These are phyloP conservation scores for Teinopalpus imperialis DNA, from an alignment of 2,888 invertebrate genomes.

Conservation along the genomic window DNA sequence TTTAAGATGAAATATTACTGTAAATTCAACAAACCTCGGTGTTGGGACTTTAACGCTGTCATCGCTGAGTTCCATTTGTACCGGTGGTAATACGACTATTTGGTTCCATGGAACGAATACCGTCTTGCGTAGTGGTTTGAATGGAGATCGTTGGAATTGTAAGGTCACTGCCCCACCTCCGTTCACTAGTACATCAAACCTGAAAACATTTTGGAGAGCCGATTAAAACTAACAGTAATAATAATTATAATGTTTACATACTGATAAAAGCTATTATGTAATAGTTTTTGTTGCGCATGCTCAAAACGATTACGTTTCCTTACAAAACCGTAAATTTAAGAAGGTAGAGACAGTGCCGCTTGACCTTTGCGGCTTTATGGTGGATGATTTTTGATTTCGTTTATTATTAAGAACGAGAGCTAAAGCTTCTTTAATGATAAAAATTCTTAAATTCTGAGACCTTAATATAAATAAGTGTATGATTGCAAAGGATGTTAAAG, in stretches of 20 bases:
- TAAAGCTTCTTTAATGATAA: too few relatives aligned
- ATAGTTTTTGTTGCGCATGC: slow-evolving; percentile 11
- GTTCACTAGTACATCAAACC: slow-evolving; percentile 99
- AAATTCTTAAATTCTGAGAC: too few relatives aligned
- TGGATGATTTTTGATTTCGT: background rate
- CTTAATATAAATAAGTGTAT: too few relatives aligned
- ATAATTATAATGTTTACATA: slow-evolving; percentile 5
- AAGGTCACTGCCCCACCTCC: slow-evolving; percentile 98
- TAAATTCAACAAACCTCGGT: too few relatives aligned
- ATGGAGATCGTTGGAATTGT: slow-evolving; percentile 97
- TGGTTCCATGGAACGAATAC: slow-evolving; percentile 99
- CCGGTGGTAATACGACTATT: slow-evolving; percentile 95
- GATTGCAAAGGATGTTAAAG: too few relatives aligned
- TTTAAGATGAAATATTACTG: too few relatives aligned
- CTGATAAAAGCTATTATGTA: slow-evolving; percentile 17
- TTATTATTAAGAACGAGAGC: too few relatives aligned
- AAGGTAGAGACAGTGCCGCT: slow-evolving; percentile 17
- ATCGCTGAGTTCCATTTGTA: slow-evolving; percentile 92
- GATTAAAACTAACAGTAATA: background rate
- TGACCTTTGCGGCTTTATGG: slow-evolving; percentile 2
- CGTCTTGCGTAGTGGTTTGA: slow-evolving; percentile 92
- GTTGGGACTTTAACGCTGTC: slow-evolving; percentile 83
- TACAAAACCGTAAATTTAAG: slow-evolving; percentile 38
- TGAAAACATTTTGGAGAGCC: slow-evolving; percentile 51
- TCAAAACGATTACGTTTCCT: slow-evolving; percentile 33